Evolutionary conservation across 2,888 invertebrate genomes (phyloP).

Genomic region (Thyatira batis): DNA sequence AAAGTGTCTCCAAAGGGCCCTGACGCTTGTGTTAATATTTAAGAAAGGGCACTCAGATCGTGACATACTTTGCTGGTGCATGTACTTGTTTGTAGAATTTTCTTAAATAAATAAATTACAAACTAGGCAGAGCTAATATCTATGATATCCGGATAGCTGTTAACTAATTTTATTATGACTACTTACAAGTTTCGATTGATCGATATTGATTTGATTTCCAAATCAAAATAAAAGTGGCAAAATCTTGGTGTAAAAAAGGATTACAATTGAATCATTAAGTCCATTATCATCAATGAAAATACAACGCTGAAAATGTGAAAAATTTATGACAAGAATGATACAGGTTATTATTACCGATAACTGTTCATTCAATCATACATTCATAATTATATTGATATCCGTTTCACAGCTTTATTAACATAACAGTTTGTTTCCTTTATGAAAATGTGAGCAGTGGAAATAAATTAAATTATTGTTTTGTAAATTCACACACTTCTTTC

Average conservation of each 20-base stretch:
- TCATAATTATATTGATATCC: neutral
- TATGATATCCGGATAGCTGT: neutral
- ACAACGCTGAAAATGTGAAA: neutral
- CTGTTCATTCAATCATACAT: neutral
- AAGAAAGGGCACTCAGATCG: constrained; percentile 64
- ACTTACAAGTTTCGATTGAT: no score
- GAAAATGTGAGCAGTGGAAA: neutral
- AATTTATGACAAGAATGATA: neutral
- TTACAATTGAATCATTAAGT: neutral
- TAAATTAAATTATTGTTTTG: no score
- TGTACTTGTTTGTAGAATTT: constrained; percentile 27
- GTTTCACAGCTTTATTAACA: neutral
- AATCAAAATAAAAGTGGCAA: neutral
- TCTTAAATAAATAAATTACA: no score
- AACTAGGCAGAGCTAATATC: no score
- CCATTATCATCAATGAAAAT: no score
- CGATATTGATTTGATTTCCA: neutral
- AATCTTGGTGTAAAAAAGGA: neutral
- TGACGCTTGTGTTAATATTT: constrained; percentile 73
- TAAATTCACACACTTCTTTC: no score
- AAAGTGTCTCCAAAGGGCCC: constrained; percentile 66
- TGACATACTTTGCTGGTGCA: constrained; percentile 46
- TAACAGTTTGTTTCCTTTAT: neutral
- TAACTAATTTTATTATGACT: no score
- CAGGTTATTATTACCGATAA: neutral